phyloP scores from a whole-genome alignment of 1,140 invertebrate genomes.

The Lepidurus apus region DNA sequence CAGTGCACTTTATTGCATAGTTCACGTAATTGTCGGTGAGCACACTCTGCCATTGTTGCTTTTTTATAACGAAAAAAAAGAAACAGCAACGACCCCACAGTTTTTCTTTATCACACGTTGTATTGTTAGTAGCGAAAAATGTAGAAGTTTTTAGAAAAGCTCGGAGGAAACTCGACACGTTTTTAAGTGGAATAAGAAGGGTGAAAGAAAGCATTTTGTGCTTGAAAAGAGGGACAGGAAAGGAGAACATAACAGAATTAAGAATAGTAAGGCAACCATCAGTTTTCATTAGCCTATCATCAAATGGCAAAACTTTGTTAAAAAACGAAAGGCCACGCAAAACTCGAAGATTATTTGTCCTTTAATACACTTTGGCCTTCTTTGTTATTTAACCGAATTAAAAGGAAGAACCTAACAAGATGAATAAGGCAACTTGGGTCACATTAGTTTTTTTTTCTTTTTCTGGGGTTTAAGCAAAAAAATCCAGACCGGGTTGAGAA shows the following conservation, averaged over 20 bases:
- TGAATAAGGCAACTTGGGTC: slow-evolving; percentile 14
- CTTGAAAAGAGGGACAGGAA: neutral
- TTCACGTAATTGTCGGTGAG: slow-evolving; percentile 12
- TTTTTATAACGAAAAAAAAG: neutral
- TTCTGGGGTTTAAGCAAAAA: neutral
- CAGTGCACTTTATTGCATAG: slow-evolving; percentile 7
- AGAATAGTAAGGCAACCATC: neutral
- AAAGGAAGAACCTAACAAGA: neutral
- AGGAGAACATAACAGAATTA: neutral
- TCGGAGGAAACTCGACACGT: neutral
- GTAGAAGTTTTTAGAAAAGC: slow-evolving; percentile 4
- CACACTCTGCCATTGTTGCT: slow-evolving; percentile 21
- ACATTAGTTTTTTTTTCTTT: neutral
- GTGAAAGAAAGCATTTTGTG: neutral
- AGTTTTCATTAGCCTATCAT: neutral
- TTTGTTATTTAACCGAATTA: neutral
- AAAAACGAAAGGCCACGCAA: neutral
- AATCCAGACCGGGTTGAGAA: neutral
- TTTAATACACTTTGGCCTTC: neutral
- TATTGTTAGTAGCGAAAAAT: slow-evolving; percentile 13
- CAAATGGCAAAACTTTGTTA: neutral
- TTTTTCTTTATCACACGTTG: slow-evolving; percentile 13
- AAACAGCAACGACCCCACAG: neutral
- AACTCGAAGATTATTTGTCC: neutral
- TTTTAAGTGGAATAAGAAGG: neutral